Base-by-base conservation (phyloP, 2,797 vertebrate genomes). In the Liasis olivaceus region DNA sequence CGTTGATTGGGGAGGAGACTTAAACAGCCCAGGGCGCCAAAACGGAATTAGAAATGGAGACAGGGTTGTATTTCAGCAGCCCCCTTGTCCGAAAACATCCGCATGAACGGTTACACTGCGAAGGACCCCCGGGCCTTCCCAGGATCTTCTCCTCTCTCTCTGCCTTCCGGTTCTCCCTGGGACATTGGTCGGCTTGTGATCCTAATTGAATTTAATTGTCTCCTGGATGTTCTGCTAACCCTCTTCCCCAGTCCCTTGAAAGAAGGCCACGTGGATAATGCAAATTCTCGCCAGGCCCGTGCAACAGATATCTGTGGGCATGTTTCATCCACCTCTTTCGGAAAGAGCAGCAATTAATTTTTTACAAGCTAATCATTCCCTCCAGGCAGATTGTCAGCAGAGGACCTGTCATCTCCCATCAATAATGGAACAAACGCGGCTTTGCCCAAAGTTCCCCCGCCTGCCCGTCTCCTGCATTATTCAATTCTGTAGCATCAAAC, bases 301-400 rank as follows among this genome's bases (percentile, higher is more conserved):
- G n/a, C n/a, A 31, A 85, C 2, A 6, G 24, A 58, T 9, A 2
- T 2, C 26, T 1, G 26, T 22, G 56, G 12, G 11, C 59, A 26
- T 1, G 17, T 54, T 54, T 56, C 84, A 36, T 96, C 92, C 88
- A 51, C 93, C 69, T 97, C 96, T 95, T 95, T 96, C 97, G 95
- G 17, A 17, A 81, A 96, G 96, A 92, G 96, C 42, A 5, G 85
- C 62, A 93, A 97, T 98, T 97, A 98, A 98, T 98, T 97, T 97
- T 97, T 97, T 93, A 97, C 92, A 89, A 96, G 96, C 97, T 97
- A 97, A 98, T 98, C 97, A 96, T 97, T 91, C 97, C 97, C 97
- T 96, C 95, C 42, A 92, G 95, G 97, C 97, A 97, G 97, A 96
- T 95, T 96, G 97, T 97, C 97, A 97, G 97, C 92, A 2, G 31